These are phyloP conservation scores for Acleris emargana DNA, from an alignment of 2,888 invertebrate genomes.

Conservation along the genomic window DNA sequence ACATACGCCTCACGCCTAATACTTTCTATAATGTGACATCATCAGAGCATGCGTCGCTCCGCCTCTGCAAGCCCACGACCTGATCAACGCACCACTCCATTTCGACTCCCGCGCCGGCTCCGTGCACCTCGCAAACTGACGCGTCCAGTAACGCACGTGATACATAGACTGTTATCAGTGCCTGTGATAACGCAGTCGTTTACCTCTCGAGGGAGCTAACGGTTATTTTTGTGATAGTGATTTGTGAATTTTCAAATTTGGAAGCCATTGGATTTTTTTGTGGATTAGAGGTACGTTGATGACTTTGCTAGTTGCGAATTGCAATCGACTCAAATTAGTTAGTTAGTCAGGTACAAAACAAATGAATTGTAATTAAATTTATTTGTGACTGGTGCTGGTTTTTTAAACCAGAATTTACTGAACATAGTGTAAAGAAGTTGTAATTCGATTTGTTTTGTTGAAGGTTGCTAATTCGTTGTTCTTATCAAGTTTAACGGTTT, in stretches of 20 bases:
- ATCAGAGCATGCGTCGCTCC: conserved; percentile 11
- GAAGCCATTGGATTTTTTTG: conserved; percentile 16
- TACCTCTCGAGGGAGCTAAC: conserved; percentile 11
- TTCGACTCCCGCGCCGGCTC: conserved; percentile 23
- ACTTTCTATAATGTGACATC: too few species aligned
- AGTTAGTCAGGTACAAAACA: too few species aligned
- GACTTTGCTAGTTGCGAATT: background rate
- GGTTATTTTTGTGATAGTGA: conserved; percentile 19
- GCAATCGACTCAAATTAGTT: background rate
- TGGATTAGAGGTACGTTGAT: conserved; percentile 20
- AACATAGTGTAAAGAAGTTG: too few species aligned
- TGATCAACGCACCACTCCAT: conserved; percentile 23
- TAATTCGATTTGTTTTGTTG: too few species aligned
- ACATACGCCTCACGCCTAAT: too few species aligned
- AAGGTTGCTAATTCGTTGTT: background rate
- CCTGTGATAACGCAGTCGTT: conserved; percentile 15
- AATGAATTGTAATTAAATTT: too few species aligned
- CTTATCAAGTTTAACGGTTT: conserved; percentile 4
- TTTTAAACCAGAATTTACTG: too few species aligned
- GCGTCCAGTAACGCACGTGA: conserved; percentile 27
- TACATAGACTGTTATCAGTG: conserved; percentile 25
- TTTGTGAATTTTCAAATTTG: conserved; percentile 21
- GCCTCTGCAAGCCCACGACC: conserved; percentile 9
- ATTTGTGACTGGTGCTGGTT: too few species aligned
- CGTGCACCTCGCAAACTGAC: conserved; percentile 26